Conservation (phyloP, 1,140 invertebrate species). For the Calliphora vicina region DNA sequence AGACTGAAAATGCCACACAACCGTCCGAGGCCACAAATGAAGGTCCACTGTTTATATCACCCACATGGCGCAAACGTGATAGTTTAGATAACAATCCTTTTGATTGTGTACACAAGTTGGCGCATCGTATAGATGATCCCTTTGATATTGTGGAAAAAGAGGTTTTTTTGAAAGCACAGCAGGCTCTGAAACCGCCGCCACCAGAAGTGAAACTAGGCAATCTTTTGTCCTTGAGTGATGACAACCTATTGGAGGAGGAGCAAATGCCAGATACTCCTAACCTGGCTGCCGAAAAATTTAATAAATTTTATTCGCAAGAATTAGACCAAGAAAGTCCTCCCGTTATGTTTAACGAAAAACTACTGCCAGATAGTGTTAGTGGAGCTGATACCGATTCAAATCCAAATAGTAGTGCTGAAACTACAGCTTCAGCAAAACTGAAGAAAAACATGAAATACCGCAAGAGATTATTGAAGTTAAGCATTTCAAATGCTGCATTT, state of each 20-base stretch:
- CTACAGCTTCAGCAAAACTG: constrained; percentile 1
- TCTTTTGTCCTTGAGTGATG: constrained; percentile 36
- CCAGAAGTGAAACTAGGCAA: constrained; percentile 36
- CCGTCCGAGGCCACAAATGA: background rate
- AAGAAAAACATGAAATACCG: constrained; percentile 29
- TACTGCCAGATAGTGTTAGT: constrained; percentile 5
- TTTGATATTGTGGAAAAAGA: constrained; percentile 57
- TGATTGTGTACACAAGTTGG: constrained; percentile 36
- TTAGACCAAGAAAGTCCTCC: constrained; percentile 35
- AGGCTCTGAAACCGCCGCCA: background rate
- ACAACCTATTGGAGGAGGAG: constrained; percentile 28
- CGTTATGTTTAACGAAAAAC: constrained; percentile 6
- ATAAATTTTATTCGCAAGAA: background rate
- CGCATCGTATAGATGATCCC: constrained; percentile 46
- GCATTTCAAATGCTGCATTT: constrained; percentile 39
- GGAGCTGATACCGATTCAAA: background rate
- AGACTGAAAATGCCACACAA: constrained; percentile 9
- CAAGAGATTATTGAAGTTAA: constrained; percentile 37
- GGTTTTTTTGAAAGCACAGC: constrained; percentile 50
- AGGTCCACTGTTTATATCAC: background rate
- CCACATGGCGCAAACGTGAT: background rate
- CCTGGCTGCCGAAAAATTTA: no score
- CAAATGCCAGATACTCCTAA: background rate
- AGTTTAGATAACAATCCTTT: constrained; percentile 42
- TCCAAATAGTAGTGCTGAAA: constrained; percentile 28